phyloP scores from a whole-genome alignment of 2,888 invertebrate genomes.

The Pterostichus madidus region DNA sequence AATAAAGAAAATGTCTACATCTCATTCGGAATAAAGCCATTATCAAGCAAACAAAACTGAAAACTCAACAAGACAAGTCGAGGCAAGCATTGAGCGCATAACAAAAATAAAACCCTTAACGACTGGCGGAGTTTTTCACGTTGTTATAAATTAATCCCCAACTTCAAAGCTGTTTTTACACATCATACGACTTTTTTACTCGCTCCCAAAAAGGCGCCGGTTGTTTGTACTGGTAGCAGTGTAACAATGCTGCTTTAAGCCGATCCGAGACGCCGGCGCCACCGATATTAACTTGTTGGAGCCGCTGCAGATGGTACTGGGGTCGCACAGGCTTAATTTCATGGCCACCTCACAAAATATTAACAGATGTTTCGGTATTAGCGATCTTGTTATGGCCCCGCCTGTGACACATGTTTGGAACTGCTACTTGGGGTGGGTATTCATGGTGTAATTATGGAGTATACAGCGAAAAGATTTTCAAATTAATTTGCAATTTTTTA shows the following conservation, averaged over 20 bases:
- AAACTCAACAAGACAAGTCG: slow-evolving; percentile 17
- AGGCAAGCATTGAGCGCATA: slow-evolving; percentile 12
- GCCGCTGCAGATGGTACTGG: slow-evolving; percentile 18
- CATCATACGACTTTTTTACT: background rate
- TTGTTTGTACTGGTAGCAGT: slow-evolving; percentile 12
- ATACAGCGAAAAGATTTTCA: too few species aligned
- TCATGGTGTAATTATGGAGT: too few species aligned
- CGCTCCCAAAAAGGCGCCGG: background rate
- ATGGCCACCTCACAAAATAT: slow-evolving; percentile 45
- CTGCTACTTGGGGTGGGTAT: slow-evolving; percentile 1
- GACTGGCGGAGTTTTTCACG: slow-evolving; percentile 14
- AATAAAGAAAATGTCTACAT: slow-evolving; percentile 21
- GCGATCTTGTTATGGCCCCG: slow-evolving; percentile 10
- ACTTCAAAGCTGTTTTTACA: slow-evolving; percentile 32
- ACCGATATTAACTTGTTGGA: slow-evolving; percentile 48
- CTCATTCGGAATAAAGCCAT: background rate
- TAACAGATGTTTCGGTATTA: slow-evolving; percentile 53
- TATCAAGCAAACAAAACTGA: slow-evolving; percentile 11
- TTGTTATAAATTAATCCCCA: slow-evolving; percentile 37
- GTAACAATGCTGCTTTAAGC: slow-evolving; percentile 6
- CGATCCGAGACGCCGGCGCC: slow-evolving; percentile 13
- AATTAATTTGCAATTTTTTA: too few species aligned
- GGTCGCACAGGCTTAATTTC: slow-evolving; percentile 39
- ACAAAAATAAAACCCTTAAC: slow-evolving; percentile 37
- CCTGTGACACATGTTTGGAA: slow-evolving; percentile 51